phyloP scores from a whole-genome alignment of 2,797 vertebrate genomes.

The Fundulus diaphanus region DNA sequence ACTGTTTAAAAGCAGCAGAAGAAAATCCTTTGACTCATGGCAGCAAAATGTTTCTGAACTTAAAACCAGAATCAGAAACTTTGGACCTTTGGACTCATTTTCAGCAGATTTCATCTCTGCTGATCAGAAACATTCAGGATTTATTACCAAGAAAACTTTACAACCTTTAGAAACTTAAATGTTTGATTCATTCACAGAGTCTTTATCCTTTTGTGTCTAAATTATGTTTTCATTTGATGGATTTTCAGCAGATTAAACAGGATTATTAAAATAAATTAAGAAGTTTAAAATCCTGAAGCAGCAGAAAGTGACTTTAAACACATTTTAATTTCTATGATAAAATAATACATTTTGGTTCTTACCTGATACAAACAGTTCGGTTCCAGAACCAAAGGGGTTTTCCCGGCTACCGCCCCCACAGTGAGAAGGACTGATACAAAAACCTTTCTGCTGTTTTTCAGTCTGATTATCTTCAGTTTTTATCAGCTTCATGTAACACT shows the following conservation, averaged over 20 bases:
- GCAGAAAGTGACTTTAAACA: not conserved
- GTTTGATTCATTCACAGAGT: no score
- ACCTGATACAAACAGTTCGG: conserved; percentile 11
- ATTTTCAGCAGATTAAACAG: not conserved
- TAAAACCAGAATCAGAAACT: not conserved
- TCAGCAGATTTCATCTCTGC: not conserved
- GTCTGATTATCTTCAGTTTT: no score
- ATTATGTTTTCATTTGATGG: not conserved
- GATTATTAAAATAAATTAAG: not conserved
- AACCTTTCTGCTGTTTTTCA: no score
- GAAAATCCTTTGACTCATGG: not conserved
- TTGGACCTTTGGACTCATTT: not conserved
- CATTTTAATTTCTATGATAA: conserved; percentile 3
- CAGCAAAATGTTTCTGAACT: not conserved
- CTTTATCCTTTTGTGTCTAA: no score
- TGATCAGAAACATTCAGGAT: not conserved
- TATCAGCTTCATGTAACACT: no score
- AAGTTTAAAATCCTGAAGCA: not conserved
- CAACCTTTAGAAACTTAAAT: no score
- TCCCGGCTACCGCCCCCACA: no score
- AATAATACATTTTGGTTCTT: not conserved
- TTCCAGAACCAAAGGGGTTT: conserved; percentile 23
- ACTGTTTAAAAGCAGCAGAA: not conserved
- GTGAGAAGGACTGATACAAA: no score
- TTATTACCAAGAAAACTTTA: no score